Percentiles rank a stretch among this genome's conserved stretches.
Conservation (phyloP, 1,140 invertebrate genomes). For the Ips typographus region DNA sequence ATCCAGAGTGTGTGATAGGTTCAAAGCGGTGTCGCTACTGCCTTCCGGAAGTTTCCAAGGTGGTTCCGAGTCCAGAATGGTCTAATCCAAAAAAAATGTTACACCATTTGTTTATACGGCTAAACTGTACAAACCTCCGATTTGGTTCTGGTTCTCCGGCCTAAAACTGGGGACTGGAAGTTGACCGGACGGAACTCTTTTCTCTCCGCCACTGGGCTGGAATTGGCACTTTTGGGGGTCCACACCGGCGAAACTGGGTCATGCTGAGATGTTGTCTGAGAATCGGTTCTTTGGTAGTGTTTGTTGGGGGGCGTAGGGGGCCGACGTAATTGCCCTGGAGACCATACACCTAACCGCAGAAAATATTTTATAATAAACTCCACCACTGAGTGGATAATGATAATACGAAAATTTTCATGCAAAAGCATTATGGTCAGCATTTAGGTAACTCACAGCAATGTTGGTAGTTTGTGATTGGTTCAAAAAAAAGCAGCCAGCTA, state of each 20-base stretch:
- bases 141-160: slow-evolving; percentile 53
- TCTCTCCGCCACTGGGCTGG: slow-evolving; percentile 63
- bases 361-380: neutral
- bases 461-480: no score
- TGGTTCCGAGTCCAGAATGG: slow-evolving; percentile 35
- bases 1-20: slow-evolving; percentile 52
- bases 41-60: slow-evolving; percentile 51
- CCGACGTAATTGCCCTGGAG: slow-evolving; percentile 47
- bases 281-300: slow-evolving; percentile 51
- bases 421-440: no score
- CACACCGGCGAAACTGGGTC: slow-evolving; percentile 67
- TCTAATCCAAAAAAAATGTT: no score
- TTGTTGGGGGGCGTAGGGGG: slow-evolving; percentile 41
- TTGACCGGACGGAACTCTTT: slow-evolving; percentile 75
- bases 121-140: slow-evolving; percentile 40
- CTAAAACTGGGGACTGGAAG: slow-evolving; percentile 71
- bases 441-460: no score
- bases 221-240: slow-evolving; percentile 68
- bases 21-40: slow-evolving; percentile 40
- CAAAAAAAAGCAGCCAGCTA: no score
- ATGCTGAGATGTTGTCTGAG: slow-evolving; percentile 49
- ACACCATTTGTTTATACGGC: no score
- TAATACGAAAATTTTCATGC: no score
- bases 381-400: no score
- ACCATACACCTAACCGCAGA: slow-evolving; percentile 53